phyloP scores from a whole-genome alignment of 2,113 vertebrate genomes.

The Triplophysa rosa region DNA sequence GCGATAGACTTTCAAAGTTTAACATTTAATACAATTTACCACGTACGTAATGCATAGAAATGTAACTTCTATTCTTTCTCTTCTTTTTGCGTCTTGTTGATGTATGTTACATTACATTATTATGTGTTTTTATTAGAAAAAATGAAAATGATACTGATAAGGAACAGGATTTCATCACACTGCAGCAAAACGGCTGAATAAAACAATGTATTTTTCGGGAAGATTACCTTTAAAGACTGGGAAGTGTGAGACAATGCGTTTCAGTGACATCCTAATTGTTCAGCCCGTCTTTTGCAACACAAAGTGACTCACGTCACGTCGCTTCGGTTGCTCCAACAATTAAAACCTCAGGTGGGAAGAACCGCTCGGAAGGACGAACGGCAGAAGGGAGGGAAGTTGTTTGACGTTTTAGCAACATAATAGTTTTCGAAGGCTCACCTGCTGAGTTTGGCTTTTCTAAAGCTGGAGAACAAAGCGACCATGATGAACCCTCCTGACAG shows the following conservation, averaged over 20 bases:
- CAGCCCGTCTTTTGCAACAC: slow-evolving; percentile 44
- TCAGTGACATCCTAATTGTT: slow-evolving; percentile 51
- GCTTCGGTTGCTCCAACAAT: slow-evolving; percentile 43
- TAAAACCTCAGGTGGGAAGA: slow-evolving; percentile 48
- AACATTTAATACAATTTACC: no score
- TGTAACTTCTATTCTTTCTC: no score
- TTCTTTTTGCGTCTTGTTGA: no score
- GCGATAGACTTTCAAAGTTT: no score
- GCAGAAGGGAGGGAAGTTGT: background rate
- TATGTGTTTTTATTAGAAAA: no score
- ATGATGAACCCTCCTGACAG: slow-evolving; percentile 14
- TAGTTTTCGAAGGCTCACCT: slow-evolving; percentile 26
- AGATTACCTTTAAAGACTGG: slow-evolving; percentile 47
- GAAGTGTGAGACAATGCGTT: slow-evolving; percentile 29
- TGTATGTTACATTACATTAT: no score
- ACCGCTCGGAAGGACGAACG: background rate
- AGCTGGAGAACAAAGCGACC: slow-evolving; percentile 17
- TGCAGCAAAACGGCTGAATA: background rate
- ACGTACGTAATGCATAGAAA: no score
- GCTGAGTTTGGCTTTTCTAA: slow-evolving; percentile 23
- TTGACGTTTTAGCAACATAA: slow-evolving; percentile 39
- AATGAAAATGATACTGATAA: background rate
- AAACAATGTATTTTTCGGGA: slow-evolving; percentile 35
- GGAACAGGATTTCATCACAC: background rate
- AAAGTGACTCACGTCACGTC: slow-evolving; percentile 35